Conservation (phyloP, 1,140 invertebrate species). For the Epicauta chinensis region DNA sequence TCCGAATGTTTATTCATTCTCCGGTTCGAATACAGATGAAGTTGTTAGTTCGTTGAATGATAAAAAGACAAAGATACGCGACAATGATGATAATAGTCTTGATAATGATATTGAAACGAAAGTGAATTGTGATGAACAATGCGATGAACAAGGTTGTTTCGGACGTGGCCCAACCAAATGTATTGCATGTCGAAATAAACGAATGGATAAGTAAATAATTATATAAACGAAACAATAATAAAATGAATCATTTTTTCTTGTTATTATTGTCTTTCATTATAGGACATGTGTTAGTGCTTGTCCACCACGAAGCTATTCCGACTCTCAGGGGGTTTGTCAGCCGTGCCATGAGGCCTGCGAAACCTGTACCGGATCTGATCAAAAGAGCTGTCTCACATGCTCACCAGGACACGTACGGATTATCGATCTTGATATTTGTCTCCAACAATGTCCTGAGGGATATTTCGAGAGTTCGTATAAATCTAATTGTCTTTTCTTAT, state of each 20-base stretch:
- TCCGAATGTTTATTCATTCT: conserved; percentile 60
- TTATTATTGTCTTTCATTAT: conserved; percentile 6
- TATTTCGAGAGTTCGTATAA: conserved; percentile 66
- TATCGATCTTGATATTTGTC: conserved; percentile 70
- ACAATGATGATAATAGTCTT: conserved; percentile 36
- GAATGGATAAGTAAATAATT: conserved; percentile 68
- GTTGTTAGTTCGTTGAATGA: conserved; percentile 63
- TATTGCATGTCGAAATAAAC: conserved; percentile 70
- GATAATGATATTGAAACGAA: conserved; percentile 57
- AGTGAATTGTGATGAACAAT: conserved; percentile 75
- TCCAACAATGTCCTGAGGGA: conserved; percentile 78
- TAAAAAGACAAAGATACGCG: conserved; percentile 38
- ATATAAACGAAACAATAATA: background rate
- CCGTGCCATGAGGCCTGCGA: conserved; percentile 79
- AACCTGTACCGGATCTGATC: conserved; percentile 74
- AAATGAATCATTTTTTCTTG: background rate
- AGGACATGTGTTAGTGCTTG: conserved; percentile 74
- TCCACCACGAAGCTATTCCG: conserved; percentile 70
- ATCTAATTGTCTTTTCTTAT: conserved; percentile 29
- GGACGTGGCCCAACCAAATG: conserved; percentile 74
- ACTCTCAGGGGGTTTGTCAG: conserved; percentile 69
- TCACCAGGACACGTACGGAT: conserved; percentile 71
- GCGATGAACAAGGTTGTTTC: conserved; percentile 74
- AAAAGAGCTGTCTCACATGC: conserved; percentile 74
- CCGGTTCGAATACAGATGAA: conserved; percentile 62